Conservation (phyloP, 1,140 invertebrate species). For the Chlorops oryzae region DNA sequence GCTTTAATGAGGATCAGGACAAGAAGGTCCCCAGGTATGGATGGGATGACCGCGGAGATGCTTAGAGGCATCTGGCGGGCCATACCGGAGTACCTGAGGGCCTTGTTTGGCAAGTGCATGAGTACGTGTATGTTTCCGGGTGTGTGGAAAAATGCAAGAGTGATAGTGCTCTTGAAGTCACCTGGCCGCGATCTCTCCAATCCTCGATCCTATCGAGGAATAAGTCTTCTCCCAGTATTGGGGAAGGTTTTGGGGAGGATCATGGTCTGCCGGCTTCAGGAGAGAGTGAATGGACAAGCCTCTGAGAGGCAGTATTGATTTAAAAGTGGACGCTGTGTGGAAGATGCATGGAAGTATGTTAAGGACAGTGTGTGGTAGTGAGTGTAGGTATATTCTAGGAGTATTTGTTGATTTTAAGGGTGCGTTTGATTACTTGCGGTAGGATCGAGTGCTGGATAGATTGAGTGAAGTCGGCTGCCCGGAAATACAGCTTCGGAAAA, state of each 20-base stretch:
- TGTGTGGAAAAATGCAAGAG: slow-evolving; percentile 21
- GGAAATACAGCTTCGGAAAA: not conserved
- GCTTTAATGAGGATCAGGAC: not conserved
- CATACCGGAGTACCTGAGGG: slow-evolving; percentile 1
- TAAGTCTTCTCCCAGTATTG: slow-evolving; percentile 26
- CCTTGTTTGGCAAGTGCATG: slow-evolving; percentile 1
- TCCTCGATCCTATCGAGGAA: slow-evolving; percentile 29
- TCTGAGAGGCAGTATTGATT: slow-evolving; percentile 2
- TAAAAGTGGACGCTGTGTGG: not conserved
- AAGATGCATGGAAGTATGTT: not conserved
- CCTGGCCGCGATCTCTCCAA: not conserved
- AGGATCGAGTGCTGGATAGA: no score
- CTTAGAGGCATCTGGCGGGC: slow-evolving; percentile 5
- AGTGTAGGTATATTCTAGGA: no score
- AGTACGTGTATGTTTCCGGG: not conserved
- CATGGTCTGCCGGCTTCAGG: slow-evolving; percentile 16
- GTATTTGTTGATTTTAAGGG: no score
- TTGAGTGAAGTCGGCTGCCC: no score
- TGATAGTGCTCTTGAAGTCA: slow-evolving; percentile 25
- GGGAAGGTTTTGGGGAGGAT: slow-evolving; percentile 29
- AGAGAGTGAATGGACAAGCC: not conserved
- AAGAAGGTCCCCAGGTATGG: slow-evolving; percentile 2
- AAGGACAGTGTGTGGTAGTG: no score
- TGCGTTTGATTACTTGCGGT: no score
- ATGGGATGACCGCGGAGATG: slow-evolving; percentile 6